These are phyloP conservation scores for Lepilemur septentrionalis DNA, from an alignment of 2,797 vertebrate species.

Conservation along the genomic window DNA sequence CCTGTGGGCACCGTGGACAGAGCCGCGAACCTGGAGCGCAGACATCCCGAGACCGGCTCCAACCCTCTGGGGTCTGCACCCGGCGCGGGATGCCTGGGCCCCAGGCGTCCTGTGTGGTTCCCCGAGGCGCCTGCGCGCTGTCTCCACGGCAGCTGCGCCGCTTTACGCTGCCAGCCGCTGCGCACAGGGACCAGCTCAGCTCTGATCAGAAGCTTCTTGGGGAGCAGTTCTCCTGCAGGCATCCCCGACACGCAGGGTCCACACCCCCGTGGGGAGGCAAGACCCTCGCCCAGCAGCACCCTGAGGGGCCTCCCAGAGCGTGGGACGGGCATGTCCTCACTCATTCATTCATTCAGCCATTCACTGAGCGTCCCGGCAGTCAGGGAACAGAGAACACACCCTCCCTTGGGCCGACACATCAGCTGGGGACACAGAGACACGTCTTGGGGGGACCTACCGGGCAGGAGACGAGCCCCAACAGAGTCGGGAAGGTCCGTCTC, in stretches of 20 bases:
- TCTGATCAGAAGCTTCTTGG: not conserved
- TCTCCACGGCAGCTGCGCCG: fast-evolving
- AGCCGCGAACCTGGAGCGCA: not conserved
- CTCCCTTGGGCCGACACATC: too few relatives aligned
- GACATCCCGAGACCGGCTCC: fast-evolving
- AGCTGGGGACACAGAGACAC: too few relatives aligned
- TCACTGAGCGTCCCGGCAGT: not conserved
- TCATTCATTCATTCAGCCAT: not conserved
- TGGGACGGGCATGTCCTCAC: not conserved
- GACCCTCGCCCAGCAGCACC: not conserved
- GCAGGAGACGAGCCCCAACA: too few relatives aligned
- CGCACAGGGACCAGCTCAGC: not conserved
- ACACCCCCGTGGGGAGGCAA: not conserved
- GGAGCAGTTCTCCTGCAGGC: not conserved
- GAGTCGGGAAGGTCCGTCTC: too few relatives aligned
- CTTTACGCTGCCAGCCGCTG: fast-evolving
- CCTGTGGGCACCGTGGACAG: too few relatives aligned
- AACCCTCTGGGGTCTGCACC: not conserved
- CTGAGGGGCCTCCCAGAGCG: not conserved
- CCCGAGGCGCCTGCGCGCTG: not conserved
- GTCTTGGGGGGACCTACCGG: too few relatives aligned
- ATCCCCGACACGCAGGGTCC: not conserved
- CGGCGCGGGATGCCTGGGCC: too few relatives aligned
- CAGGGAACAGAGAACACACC: too few relatives aligned
- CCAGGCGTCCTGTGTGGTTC: fast-evolving